Evolutionary conservation across 1,140 invertebrate species (phyloP), one percentile per base, ranked within the genome.

Genomic region (Aphis craccivora): DNA sequence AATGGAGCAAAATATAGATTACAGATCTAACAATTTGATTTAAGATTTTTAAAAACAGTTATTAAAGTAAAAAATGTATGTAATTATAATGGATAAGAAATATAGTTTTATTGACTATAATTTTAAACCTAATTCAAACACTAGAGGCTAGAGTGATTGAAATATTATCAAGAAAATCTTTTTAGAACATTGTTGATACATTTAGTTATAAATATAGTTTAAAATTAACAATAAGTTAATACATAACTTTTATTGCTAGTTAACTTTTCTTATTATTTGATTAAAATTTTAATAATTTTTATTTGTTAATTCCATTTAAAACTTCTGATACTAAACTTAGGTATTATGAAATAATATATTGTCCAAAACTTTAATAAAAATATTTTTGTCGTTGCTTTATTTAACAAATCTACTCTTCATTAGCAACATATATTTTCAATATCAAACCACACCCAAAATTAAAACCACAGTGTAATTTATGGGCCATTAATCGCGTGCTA

Each of bases 371-470:
- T 83, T 23, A 40, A 40, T 40, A 40, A 37, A 23, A 83, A 7
- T 25, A 83, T 23, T 23, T 22, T 37, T 83, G 40, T 83, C 8
- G 2, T 37, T 40, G 7, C 22, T 40, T 37, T 5, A 40, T 40
- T 83, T 83, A 37, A 40, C 20, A 40, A 40, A 83, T n/a, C 3
- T 40, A 83, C 22, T 83, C 7, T 83, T 83, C 8, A 40, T 37
- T 37, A 37, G 35, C 35, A 25, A 37, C 2, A 40, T 83, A 37
- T 83, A 83, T 40, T 83, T 83, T 83, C 9, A 22, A 23, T 37
- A 83, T 37, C 35, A 83, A 83, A 83, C 81, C 81, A 83, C 81
- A 88, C 45, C 45, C 30, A 88, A 88, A 83, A 83, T 22, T 11
- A 88, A 88, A 83, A 83, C 37, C 5, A 22, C 14, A 40, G 30